Base-by-base conservation (phyloP, 2,113 vertebrate genomes). In the Tenebrosternarchus preto region DNA sequence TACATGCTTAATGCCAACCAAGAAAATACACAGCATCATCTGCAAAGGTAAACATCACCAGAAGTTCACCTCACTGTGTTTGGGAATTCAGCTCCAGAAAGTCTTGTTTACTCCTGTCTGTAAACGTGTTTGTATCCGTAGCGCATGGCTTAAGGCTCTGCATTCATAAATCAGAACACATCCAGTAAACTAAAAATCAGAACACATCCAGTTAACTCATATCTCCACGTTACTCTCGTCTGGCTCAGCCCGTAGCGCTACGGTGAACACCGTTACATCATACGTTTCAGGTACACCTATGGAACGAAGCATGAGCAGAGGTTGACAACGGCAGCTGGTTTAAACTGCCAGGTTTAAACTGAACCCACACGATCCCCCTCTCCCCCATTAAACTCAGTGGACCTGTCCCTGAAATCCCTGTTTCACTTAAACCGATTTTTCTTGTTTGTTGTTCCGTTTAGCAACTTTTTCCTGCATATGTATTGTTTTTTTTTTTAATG, bases 51-150 rank as follows among this genome's bases (percentile, higher is more conserved):
- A 66, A 66, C 63, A 66, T 66, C 27, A 33, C 16, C 15, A 19
- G 17, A 31, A 33, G n/a, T 36, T 68, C 64, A 68, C 33, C 20
- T 33, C 29, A 33, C 27, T 6, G 29, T 66, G 15, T 66, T 31
- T 66, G 31, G 3, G 63, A 68, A 22, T 68, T n/a, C 64, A 68
- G 16, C 19, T 68, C 64, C 64, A 39, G 15, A 39, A 68, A 39
- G 64, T 39, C 20, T 1, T 39, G 64, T 68, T 68, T 20, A 68
- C 36, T 68, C 33, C 64, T 39, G 6, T 39, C 22, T 31, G 64
- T 20, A 68, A 68, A 67, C 36, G 33, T 6, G 16, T 36, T 68
- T 6, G 20, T 39, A 39, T 39, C 33, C 39, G 31, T 68, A 39
- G 19, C n/a, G n/a, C 63, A 33, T 66, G 31, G 17, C 64, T 68